Base-by-base conservation (phyloP, 2,797 vertebrate genomes). In the Typhlichthys eigenmanni region DNA sequence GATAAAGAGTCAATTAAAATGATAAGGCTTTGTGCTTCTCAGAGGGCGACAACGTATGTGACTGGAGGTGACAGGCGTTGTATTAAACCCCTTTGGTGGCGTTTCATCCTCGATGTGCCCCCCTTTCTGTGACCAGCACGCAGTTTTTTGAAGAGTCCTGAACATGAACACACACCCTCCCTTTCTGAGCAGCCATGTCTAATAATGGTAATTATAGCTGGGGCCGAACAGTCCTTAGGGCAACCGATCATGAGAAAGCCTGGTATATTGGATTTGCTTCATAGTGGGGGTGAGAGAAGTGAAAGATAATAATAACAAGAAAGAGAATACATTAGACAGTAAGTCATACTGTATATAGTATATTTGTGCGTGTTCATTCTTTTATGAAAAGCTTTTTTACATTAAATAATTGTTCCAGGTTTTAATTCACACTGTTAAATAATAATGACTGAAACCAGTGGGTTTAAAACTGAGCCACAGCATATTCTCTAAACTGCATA, bases 1-100 rank as follows among this genome's bases (percentile, higher is more conserved):
- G 85, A 89, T 90, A 93, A 93, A 93, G 92, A 93, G 94, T 94
- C 94, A 95, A 95, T 96, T 95, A 95, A 94, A 94, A 81, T 84
- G 89, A 96, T 96, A 92, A 95, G 84, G 78, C 82, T 80, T 63
- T n/a, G 64, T 0, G 55, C 89, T 80, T 89, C 79, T 79, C 71
- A 73, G 13, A 0, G 83, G 79, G 85, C 93, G 93, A 95, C 93
- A 94, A 91, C 62, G 61, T 14, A 85, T 84, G 85, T 90, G 91
- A 95, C 87, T 29, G 0, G 82, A 92, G 87, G 85, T 93, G 95
- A 95, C 94, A 95, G 91, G 81, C 85, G 0, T 84, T 84, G 82
- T 66, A 67, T 90, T 75, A 75, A 86, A 86, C 56, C 72, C 78
- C 88, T 82, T 72, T 84, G 87, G 69, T 84, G 85, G 83, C 76